Evolutionary conservation across 2,888 invertebrate genomes (phyloP).

Genomic region (Monochamus alternatus): DNA sequence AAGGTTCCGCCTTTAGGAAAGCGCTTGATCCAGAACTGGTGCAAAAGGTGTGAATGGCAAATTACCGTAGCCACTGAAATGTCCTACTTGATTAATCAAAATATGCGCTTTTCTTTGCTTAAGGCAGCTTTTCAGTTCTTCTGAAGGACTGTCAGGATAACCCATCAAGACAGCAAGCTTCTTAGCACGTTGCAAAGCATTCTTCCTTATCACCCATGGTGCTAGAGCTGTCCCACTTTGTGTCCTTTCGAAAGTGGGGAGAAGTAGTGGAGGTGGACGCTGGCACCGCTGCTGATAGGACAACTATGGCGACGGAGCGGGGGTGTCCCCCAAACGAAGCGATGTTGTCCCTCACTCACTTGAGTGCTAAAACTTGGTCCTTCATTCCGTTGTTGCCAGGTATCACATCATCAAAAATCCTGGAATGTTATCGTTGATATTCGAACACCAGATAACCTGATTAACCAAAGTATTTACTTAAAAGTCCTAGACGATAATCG

Average conservation of each 20-base stretch:
- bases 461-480: constrained; percentile 54
- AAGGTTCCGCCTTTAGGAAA: constrained; percentile 79
- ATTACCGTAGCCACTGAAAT: constrained; percentile 66
- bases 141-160: constrained; percentile 74
- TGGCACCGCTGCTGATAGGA: constrained; percentile 66
- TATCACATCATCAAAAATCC: constrained; percentile 65
- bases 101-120: constrained; percentile 50
- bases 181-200: constrained; percentile 75
- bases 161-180: constrained; percentile 76
- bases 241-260: constrained; percentile 66
- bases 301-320: constrained; percentile 64
- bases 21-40: constrained; percentile 70
- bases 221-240: constrained; percentile 80
- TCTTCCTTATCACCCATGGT: constrained; percentile 73
- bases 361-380: constrained; percentile 65
- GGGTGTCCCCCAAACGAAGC: constrained; percentile 66
- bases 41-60: constrained; percentile 61
- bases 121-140: constrained; percentile 77
- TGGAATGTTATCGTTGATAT: constrained; percentile 40
- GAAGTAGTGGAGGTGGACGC: constrained; percentile 66
- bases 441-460: too few species aligned
- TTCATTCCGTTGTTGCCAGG: constrained; percentile 68
- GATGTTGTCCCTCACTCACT: constrained; percentile 67
- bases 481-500: constrained; percentile 63
- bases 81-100: constrained; percentile 3